Conservation (phyloP, 2,113 vertebrate species). For the Tragelaphus imberbis region DNA sequence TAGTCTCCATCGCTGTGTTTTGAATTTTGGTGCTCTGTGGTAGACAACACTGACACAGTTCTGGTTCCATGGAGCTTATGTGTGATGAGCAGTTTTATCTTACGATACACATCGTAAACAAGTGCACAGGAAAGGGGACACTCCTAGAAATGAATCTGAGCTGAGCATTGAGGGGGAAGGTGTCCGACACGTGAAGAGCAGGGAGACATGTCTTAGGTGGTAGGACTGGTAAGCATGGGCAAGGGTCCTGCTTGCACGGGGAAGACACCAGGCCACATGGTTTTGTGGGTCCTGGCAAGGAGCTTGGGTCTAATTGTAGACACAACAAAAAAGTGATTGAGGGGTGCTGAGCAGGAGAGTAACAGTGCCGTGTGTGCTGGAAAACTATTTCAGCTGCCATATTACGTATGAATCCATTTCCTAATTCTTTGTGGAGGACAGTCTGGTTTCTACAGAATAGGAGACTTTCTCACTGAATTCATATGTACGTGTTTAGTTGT, state of each 20-base stretch:
- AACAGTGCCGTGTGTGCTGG: neutral
- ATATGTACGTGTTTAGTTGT: neutral
- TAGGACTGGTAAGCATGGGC: neutral
- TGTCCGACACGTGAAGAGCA: neutral
- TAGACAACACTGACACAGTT: neutral
- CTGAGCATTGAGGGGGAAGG: neutral
- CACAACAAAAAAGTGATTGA: neutral
- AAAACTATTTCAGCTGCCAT: neutral
- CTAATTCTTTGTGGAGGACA: neutral
- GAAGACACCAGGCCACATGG: too few species aligned
- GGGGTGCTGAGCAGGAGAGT: neutral
- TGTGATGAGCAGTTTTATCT: neutral
- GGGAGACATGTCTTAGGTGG: neutral
- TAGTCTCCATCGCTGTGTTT: neutral
- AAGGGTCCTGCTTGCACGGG: neutral
- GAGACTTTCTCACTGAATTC: neutral
- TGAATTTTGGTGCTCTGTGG: neutral
- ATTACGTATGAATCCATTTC: neutral
- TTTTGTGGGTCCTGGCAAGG: neutral
- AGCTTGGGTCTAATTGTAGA: neutral
- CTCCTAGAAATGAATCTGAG: neutral
- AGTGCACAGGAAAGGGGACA: neutral
- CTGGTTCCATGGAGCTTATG: neutral
- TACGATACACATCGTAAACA: neutral
- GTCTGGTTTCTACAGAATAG: neutral